Base-by-base conservation (phyloP, 2,888 invertebrate genomes). In the Mythimna ferrago region DNA sequence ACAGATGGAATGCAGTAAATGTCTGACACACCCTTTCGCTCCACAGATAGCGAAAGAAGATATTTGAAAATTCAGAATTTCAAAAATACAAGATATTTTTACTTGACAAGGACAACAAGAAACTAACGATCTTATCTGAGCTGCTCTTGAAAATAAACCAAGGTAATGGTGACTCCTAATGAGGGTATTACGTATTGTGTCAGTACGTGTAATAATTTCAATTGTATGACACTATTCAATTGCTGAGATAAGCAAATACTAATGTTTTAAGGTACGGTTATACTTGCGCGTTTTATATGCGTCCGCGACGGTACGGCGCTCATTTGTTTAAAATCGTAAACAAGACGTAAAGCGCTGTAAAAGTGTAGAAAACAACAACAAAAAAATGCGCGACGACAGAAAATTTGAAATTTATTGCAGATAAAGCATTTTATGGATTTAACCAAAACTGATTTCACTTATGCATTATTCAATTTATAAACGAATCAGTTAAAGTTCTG, bases 111-210 rank as follows among this genome's bases (percentile, higher is more conserved):
- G 51, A 6, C 51, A 60, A 72, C 41, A 32, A 72, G 6, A 65
- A 26, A n/a, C 14, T 2, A 19, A 44, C 19, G 7, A 16, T 5
- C 26, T 16, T 64, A 57, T 67, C 51, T 41, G 41, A 9, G 21
- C 9, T 32, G 44, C 9, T 44, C 44, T 65, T 35, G n/a, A 64
- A 62, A 81, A 60, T 66, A 19, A 76, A 71, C 70, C 44, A 76
- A 68, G 60, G 38, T 61, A 81, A 81, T 61, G 77, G 41, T n/a
- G 14, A 11, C 14, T 48, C 19, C 4, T 80, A 76, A 63, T 77
- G 69, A 58, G 44, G 26, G 19, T 48, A 21, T 56, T 60, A 48
- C 48, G 14, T 35, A 53, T 48, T 57, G 48, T 63, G 56, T 67
- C 41, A 60, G 16, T 35, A 67, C 19, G 41, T 44, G 62, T 51